phyloP scores from a whole-genome alignment of 2,797 vertebrate species.

The Crocidura indochinensis region DNA sequence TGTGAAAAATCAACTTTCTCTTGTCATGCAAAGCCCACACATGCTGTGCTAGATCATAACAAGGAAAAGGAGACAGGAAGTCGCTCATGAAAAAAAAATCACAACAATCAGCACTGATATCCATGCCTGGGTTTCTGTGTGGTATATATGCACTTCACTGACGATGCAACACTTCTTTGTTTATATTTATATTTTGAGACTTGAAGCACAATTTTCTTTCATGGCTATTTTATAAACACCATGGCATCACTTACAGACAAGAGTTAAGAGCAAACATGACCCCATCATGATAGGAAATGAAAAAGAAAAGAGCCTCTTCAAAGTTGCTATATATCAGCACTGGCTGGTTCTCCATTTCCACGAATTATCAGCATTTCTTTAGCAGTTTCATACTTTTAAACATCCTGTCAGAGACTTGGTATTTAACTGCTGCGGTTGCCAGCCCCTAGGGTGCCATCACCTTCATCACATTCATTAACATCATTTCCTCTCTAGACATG shows the following conservation, averaged over 20 bases:
- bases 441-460: not conserved
- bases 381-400: constrained; percentile 53
- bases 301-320: constrained; percentile 21
- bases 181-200: constrained; percentile 34
- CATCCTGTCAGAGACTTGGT: constrained; percentile 41
- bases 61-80: constrained; percentile 8
- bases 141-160: constrained; percentile 25
- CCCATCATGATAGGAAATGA: constrained; percentile 33
- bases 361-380: constrained; percentile 77
- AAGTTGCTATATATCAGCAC: not conserved
- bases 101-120: not conserved
- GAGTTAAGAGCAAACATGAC: constrained; percentile 34
- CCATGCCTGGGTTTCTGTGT: not conserved
- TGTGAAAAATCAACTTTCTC: constrained; percentile 70
- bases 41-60: not conserved
- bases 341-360: constrained; percentile 68
- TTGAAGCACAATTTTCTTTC: not conserved
- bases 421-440: not conserved
- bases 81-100: constrained; percentile 16
- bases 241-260: not conserved
- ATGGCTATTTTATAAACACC: constrained; percentile 15
- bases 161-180: constrained; percentile 20
- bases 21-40: not conserved
- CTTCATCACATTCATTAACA: not conserved
- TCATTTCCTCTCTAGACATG: constrained; percentile 25